Conservation (phyloP, 2,888 invertebrate species). For the Pristionchus exspectatus region DNA sequence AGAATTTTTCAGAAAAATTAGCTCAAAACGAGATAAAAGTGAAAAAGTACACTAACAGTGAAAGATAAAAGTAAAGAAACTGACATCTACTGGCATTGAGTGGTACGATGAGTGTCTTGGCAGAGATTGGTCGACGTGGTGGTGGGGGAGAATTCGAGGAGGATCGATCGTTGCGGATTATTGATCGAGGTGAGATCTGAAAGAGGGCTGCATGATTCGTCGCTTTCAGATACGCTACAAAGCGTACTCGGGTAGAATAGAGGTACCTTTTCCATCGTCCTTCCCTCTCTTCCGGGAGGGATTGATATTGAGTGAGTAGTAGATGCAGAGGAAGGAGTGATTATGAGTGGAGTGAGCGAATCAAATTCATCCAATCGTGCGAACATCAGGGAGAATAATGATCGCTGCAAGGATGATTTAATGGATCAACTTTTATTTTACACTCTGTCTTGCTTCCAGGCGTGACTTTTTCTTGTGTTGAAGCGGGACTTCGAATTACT, state of each 20-base stretch:
- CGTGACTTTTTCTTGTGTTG: background rate
- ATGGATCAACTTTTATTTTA: background rate
- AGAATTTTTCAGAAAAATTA: too few species aligned
- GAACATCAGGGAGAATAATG: slow-evolving; percentile 69
- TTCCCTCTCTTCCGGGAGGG: slow-evolving; percentile 22
- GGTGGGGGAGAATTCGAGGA: slow-evolving; percentile 56
- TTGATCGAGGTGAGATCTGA: slow-evolving; percentile 43
- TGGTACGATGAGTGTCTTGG: slow-evolving; percentile 73
- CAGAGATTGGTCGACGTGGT: slow-evolving; percentile 56
- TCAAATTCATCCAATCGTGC: slow-evolving; percentile 77
- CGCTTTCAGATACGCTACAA: too few species aligned
- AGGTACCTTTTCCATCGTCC: background rate
- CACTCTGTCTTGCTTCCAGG: background rate
- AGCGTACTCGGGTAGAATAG: too few species aligned
- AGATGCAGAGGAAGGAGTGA: slow-evolving; percentile 63
- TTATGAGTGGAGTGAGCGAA: slow-evolving; percentile 72
- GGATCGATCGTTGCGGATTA: slow-evolving; percentile 53
- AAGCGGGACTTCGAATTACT: background rate
- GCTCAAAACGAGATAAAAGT: too few species aligned
- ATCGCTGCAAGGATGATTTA: slow-evolving; percentile 56
- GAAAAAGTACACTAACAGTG: background rate
- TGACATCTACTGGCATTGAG: slow-evolving; percentile 67
- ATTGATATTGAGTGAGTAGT: background rate
- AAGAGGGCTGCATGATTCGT: background rate
- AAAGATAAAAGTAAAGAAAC: background rate